These are phyloP conservation scores for Biston stratarius DNA, from an alignment of 2,888 invertebrate species.

Conservation along the genomic window DNA sequence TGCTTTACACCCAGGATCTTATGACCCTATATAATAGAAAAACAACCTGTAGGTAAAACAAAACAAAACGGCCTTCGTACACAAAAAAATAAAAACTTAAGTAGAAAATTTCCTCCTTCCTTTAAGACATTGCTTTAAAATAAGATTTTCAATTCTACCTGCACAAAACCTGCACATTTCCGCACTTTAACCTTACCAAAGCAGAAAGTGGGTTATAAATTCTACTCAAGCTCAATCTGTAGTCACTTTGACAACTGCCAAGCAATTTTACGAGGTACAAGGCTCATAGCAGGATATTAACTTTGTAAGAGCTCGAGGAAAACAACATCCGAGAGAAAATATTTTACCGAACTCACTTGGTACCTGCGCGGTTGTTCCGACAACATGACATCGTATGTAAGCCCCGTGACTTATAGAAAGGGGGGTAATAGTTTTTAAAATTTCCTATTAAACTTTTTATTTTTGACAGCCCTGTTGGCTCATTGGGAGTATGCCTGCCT, in stretches of 20 bases:
- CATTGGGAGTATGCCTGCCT: too few relatives aligned
- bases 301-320: conserved; percentile 10
- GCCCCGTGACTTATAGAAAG: too few relatives aligned
- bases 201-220: conserved; percentile 18
- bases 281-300: conserved; percentile 20
- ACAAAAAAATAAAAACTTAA: too few relatives aligned
- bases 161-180: conserved; percentile 5
- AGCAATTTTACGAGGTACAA: conserved; percentile 21
- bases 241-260: conserved; percentile 19
- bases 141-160: background rate
- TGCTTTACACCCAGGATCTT: too few relatives aligned
- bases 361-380: background rate
- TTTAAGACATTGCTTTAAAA: background rate
- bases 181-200: background rate
- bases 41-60: too few relatives aligned
- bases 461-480: too few relatives aligned
- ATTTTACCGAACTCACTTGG: background rate
- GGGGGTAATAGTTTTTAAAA: too few relatives aligned
- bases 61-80: too few relatives aligned
- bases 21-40: too few relatives aligned
- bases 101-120: too few relatives aligned
- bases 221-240: conserved; percentile 13
- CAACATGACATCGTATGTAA: too few relatives aligned
- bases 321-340: background rate
- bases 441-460: too few relatives aligned